Evolutionary conservation across 2,888 invertebrate genomes (phyloP).

Genomic region (Athalia circularis): DNA sequence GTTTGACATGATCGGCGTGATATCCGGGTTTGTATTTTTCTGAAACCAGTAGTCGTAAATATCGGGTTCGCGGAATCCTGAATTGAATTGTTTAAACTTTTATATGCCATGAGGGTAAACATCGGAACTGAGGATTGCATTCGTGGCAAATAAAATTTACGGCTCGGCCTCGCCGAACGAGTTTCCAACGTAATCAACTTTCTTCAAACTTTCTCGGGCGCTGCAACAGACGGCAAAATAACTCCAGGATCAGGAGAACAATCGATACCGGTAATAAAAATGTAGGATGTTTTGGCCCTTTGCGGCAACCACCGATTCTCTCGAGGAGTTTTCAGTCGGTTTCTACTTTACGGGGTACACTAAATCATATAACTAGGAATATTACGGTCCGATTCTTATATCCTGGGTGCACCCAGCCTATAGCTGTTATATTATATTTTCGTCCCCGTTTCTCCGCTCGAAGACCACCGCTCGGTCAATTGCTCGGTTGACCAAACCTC

Average conservation of each 20-base stretch:
- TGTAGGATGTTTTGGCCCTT: slow-evolving; percentile 62
- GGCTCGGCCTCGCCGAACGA: background rate
- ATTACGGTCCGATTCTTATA: slow-evolving; percentile 63
- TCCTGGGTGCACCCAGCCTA: background rate
- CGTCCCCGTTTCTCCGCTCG: background rate
- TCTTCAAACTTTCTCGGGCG: slow-evolving; percentile 26
- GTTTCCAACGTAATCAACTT: slow-evolving; percentile 1
- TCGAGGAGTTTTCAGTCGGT: slow-evolving; percentile 48
- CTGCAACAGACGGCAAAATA: background rate
- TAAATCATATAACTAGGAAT: slow-evolving; percentile 65
- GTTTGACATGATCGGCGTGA: too few relatives aligned
- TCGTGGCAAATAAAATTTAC: slow-evolving; percentile 9
- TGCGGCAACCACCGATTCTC: slow-evolving; percentile 61
- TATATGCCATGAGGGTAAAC: background rate
- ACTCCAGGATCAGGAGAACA: background rate
- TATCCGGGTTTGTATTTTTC: too few relatives aligned
- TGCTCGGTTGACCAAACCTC: slow-evolving; percentile 30
- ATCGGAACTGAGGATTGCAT: background rate
- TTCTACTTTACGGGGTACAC: slow-evolving; percentile 44
- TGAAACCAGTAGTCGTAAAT: too few relatives aligned
- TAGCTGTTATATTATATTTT: too few relatives aligned
- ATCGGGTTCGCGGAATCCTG: too few relatives aligned
- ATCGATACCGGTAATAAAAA: slow-evolving; percentile 37
- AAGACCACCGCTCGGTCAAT: slow-evolving; percentile 13
- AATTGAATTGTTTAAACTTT: background rate